These are phyloP conservation scores for Metridium senile DNA, from an alignment of 92 coral and sea anemone genomes.

Conservation along the genomic window DNA sequence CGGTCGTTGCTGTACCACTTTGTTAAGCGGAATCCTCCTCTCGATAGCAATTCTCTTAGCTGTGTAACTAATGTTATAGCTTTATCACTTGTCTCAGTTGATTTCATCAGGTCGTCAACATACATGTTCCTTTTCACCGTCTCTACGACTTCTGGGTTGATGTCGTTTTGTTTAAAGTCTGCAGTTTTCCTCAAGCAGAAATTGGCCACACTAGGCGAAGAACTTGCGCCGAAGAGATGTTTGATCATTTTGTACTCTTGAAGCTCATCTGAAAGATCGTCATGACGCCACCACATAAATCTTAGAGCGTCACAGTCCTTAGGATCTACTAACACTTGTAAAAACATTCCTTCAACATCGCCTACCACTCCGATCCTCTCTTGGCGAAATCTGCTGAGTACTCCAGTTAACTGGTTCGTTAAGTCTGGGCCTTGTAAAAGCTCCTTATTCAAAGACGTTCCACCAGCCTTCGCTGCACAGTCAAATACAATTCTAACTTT, in stretches of 20 bases:
- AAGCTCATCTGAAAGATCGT: constrained; percentile 35
- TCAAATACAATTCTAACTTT: constrained; percentile 55
- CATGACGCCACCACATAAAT: constrained; percentile 61
- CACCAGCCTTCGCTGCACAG: constrained; percentile 49
- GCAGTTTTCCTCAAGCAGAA: no score
- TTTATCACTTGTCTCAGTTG: no score
- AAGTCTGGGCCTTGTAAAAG: constrained; percentile 48
- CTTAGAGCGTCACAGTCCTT: constrained; percentile 45
- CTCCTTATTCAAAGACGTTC: constrained; percentile 46
- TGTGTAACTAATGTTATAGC: no score
- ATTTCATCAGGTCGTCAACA: no score
- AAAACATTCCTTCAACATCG: constrained; percentile 56
- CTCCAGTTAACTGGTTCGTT: constrained; percentile 45
- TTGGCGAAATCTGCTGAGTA: constrained; percentile 48
- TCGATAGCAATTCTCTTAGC: no score
- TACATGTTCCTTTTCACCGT: no score
- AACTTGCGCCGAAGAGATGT: constrained; percentile 59
- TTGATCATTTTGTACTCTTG: constrained; percentile 53
- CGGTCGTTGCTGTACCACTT: no score
- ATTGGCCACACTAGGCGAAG: constrained; percentile 55
- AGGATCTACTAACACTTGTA: constrained; percentile 61
- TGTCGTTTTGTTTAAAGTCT: no score
- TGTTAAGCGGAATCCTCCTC: no score
- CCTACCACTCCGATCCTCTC: constrained; percentile 40
- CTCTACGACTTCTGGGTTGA: no score